Evolutionary conservation across 2,888 invertebrate genomes (phyloP), one percentile per base, ranked within the genome.

Genomic region (Ferrisia virgata): DNA sequence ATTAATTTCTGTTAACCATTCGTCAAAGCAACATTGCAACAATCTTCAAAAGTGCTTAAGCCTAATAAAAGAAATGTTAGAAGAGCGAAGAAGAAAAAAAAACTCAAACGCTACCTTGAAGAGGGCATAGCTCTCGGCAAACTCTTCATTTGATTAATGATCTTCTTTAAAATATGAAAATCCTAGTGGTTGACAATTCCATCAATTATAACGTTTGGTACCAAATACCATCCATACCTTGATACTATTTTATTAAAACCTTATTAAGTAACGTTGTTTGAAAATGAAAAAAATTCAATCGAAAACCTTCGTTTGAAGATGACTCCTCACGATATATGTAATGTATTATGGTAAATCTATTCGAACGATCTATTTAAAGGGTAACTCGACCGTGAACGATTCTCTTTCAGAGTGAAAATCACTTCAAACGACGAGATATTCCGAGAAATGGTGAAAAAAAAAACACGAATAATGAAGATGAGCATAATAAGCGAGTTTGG

Each of bases 1-100:
- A 76, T 76, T 76, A 76, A 76, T 76, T 76, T 76, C 36, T 76
- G 72, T 76, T 76, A 76, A 76, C 72, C 72, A 76, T 36, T 76
- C 72, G 72, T 76, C 72, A 76, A 76, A 76, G 72, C 36, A 76
- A 33, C 36, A 36, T 76, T 76, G 72, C 72, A 76, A 76, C 72
- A 76, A 76, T 76, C 72, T 76, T 76, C 72, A 76, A 76, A 76
- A 76, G 72, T 76, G 72, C 72, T 76, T 76, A 76, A 18, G 36
- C 33, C 72, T 76, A 76, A 76, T 76, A 76, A 76, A 76, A 76
- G 72, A 76, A 76, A 36, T 76, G 36, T 76, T 76, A 36, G 72
- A 76, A 76, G 18, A 76, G 72, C 72, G 36, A 76, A 69, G 36
- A 76, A 69, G 11, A 69, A 69, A 72, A 76, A 72, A 72, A 31